Conservation (phyloP, 2,888 invertebrate genomes). For the Harpalus rubripes region DNA sequence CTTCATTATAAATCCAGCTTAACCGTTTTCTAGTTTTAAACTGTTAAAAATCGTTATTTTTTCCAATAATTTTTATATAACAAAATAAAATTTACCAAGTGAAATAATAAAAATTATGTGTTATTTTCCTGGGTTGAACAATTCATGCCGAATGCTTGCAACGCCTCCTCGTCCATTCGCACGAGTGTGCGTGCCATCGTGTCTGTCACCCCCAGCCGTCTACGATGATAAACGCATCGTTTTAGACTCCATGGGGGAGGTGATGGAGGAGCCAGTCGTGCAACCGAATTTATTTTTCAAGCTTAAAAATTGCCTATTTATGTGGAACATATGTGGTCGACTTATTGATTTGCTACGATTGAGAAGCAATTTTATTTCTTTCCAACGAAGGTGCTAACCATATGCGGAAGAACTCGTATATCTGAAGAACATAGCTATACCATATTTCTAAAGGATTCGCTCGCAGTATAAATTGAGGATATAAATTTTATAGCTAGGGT, state of each 20-base stretch:
- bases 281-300: constrained; percentile 44
- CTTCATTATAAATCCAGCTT: too few relatives aligned
- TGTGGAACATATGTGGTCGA: constrained; percentile 54
- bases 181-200: constrained; percentile 52
- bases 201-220: constrained; percentile 61
- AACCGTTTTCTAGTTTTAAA: too few relatives aligned
- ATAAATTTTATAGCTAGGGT: neutral
- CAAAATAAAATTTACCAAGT: neutral
- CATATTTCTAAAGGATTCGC: neutral
- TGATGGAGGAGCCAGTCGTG: constrained; percentile 37
- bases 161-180: neutral
- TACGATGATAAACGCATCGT: constrained; percentile 62
- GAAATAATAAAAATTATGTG: neutral
- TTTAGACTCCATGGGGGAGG: constrained; percentile 38
- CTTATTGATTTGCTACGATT: constrained; percentile 47
- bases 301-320: constrained; percentile 57
- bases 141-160: too few relatives aligned
- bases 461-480: neutral
- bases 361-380: constrained; percentile 45
- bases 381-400: constrained; percentile 32
- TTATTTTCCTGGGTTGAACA: neutral
- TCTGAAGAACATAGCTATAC: neutral
- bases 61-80: too few relatives aligned
- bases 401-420: constrained; percentile 20
- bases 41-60: too few relatives aligned